Conservation (phyloP, 2,113 vertebrate genomes). For the Mormoops blainvillei region DNA sequence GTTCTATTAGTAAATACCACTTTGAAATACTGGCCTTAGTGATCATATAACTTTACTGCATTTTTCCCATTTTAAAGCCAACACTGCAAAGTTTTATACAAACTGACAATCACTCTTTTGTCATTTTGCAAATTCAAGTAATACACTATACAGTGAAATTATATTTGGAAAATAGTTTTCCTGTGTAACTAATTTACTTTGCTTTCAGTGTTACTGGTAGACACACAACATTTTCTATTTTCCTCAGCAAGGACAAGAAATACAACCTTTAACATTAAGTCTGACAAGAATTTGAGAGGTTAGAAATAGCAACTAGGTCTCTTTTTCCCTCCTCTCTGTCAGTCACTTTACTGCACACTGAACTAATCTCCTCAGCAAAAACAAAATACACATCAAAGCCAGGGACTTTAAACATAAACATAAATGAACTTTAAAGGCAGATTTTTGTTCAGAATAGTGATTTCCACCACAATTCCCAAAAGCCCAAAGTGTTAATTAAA, state of each 20-base stretch:
- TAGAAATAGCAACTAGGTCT: constrained; percentile 60
- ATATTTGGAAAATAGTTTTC: constrained; percentile 44
- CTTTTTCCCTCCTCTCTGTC: background rate
- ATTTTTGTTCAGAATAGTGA: constrained; percentile 38
- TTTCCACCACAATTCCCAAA: constrained; percentile 52
- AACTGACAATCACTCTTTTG: constrained; percentile 23
- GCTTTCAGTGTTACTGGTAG: background rate
- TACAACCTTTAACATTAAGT: constrained; percentile 60
- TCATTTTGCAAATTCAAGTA: constrained; percentile 4
- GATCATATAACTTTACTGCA: background rate
- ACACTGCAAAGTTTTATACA: background rate
- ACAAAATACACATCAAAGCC: constrained; percentile 32
- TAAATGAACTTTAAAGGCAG: constrained; percentile 55
- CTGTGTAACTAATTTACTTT: constrained; percentile 41
- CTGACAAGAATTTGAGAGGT: constrained; percentile 59
- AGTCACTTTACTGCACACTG: constrained; percentile 46
- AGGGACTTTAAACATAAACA: constrained; percentile 40
- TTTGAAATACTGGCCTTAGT: constrained; percentile 31
- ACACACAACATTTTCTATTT: constrained; percentile 30
- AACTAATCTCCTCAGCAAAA: constrained; percentile 65
- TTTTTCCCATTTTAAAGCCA: constrained; percentile 38
- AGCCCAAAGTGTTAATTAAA: constrained; percentile 61
- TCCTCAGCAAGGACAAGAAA: constrained; percentile 34
- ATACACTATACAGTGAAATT: constrained; percentile 9
- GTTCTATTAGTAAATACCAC: constrained; percentile 46